Evolutionary conservation across 2,888 invertebrate species (phyloP), one percentile per base, ranked within the genome.

Genomic region (Mimachlamys varia): DNA sequence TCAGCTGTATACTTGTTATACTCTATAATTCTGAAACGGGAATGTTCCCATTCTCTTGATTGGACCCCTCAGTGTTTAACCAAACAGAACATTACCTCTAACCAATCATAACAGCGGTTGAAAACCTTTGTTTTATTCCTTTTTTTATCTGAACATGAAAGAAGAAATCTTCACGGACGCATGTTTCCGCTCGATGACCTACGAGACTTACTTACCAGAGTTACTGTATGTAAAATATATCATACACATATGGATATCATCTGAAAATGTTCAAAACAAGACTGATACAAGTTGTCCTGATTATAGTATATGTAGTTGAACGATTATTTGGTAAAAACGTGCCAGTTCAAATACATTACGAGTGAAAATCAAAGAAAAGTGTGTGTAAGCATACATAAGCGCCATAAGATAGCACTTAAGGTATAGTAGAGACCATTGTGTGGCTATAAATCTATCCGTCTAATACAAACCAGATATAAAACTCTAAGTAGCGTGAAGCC

Each of bases 51-150:
- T 0, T 22, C 3, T 58, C 58, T 53, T 58, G 7, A n/a, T 58
- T 7, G 19, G 19, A 58, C 0, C 10, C 58, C 7, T 91, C n/a
- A 89, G 89, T 89, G 44, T 91, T 49, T 90, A 92, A 22, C 49
- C 90, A 62, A 88, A 91, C 55, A 91, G 89, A 33, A 58, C 90
- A 38, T 89, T 92, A 37, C 90, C 92, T n/a, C 89, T 89, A 87
- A 58, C 58, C 37, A 89, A 89, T 38, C 89, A 33, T 27, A 76
- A 76, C 76, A 33, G 4, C 27, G 58, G n/a, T 58, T 58, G 76
- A 76, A 76, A 76, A 27, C 3, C 58, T 58, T 58, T 58, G 58
- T 58, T 58, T n/a, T 58, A 76, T 76, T 27, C 33, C 4, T 76
- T 76, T 22, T 76, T 76, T 76, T 27, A 27, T 76, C 33, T 33